Percentiles rank a stretch among this genome's conserved stretches.
Conservation (phyloP, 23 tunicate species). For the Phallusia fumigata region DNA sequence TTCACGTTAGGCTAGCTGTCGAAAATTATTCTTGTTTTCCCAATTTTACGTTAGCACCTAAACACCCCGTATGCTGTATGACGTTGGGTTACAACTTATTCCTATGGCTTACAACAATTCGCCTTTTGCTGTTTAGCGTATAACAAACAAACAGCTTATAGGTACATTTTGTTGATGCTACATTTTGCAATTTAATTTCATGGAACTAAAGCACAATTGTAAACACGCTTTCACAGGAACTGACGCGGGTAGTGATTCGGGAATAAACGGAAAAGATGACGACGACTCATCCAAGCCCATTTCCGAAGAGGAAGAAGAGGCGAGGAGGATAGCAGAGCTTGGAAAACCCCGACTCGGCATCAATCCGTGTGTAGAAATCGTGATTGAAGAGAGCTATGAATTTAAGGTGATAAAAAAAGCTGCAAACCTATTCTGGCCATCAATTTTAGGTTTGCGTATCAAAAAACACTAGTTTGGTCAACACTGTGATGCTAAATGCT, state of each 20-base stretch:
- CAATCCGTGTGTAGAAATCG: conserved; percentile 50
- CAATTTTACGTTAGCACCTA: no score
- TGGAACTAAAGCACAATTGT: no score
- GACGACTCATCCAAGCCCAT: conserved; percentile 8
- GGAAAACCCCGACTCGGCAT: conserved; percentile 92
- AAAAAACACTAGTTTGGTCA: no score
- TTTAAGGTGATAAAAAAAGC: conserved; percentile 47
- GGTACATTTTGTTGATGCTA: no score
- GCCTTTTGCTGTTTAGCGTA: no score
- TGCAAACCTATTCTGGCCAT: neutral
- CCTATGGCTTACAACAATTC: no score
- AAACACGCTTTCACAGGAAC: conserved; percentile 7
- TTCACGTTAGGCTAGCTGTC: no score
- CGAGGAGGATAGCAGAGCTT: conserved; percentile 84
- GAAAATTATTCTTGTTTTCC: no score
- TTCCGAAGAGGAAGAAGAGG: conserved; percentile 73
- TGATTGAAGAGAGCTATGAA: conserved; percentile 93
- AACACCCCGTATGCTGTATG: no score
- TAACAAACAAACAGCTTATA: no score
- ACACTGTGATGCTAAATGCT: neutral
- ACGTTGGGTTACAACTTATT: no score
- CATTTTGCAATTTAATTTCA: no score
- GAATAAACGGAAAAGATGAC: conserved; percentile 66
- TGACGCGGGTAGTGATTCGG: conserved; percentile 89
- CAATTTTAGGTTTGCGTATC: neutral